A percentile compares a stretch with the other conserved stretches of the same genome.
These are phyloP conservation scores for Drosophila saltans DNA, from an alignment of 1,140 invertebrate species.

Conservation along the genomic window DNA sequence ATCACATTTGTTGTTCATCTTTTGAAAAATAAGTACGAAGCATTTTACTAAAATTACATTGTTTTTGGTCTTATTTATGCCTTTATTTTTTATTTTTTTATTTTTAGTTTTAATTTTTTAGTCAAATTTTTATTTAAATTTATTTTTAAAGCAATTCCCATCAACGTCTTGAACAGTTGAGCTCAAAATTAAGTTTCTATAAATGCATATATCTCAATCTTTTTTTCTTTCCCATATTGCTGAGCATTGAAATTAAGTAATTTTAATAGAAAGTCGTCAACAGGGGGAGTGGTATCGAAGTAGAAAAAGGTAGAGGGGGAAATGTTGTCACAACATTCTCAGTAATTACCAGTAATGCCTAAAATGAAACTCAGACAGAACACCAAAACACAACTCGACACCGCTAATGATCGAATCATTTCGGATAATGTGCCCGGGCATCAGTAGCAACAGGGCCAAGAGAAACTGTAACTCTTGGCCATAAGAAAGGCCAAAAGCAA, in stretches of 20 bases:
- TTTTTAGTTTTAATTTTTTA: no score
- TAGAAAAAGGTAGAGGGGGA: slow-evolving; percentile 16
- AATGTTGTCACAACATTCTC: slow-evolving; percentile 79
- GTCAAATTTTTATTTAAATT: no score
- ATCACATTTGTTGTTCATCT: no score
- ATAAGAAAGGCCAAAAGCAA: slow-evolving; percentile 60
- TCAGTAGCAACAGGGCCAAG: slow-evolving; percentile 33
- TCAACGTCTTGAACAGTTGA: background rate
- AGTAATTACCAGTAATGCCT: slow-evolving; percentile 76
- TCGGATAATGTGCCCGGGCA: slow-evolving; percentile 70
- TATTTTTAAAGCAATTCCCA: background rate
- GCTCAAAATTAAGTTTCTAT: background rate
- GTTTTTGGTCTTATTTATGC: no score
- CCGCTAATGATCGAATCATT: slow-evolving; percentile 81
- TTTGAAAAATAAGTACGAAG: no score
- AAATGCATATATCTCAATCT: slow-evolving; percentile 41
- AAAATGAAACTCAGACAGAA: slow-evolving; percentile 56
- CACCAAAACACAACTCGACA: slow-evolving; percentile 39
- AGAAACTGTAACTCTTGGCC: slow-evolving; percentile 61
- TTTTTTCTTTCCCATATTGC: slow-evolving; percentile 53
- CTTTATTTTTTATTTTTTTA: no score
- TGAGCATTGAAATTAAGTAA: slow-evolving; percentile 74
- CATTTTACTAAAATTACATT: no score
- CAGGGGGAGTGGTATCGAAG: slow-evolving; percentile 23
- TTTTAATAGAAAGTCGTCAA: slow-evolving; percentile 53